Evolutionary conservation across 1,140 invertebrate genomes (phyloP).

Genomic region (Scaptomyza graminum): DNA sequence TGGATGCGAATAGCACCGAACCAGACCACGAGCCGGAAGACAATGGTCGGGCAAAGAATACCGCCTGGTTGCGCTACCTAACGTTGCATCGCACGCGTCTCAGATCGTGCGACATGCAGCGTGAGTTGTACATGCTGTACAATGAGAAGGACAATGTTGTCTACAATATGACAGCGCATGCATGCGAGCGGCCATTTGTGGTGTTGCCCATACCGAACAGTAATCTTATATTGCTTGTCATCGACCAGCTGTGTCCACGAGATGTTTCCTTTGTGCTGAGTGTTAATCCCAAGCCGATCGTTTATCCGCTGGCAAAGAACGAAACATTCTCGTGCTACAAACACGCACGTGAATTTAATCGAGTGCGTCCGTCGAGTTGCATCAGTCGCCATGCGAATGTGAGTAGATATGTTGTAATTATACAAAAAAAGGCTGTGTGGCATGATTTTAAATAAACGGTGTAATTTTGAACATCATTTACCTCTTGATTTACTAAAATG

Average conservation of each 20-base stretch:
- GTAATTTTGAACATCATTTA: too few species aligned
- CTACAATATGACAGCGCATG: constrained; percentile 79
- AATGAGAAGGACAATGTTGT: constrained; percentile 79
- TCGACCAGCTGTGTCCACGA: constrained; percentile 88
- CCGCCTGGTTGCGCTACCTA: constrained; percentile 79
- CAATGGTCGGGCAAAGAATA: constrained; percentile 54
- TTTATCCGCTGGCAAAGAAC: constrained; percentile 84
- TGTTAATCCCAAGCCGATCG: constrained; percentile 87
- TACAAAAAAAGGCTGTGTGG: too few species aligned
- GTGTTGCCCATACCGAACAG: constrained; percentile 92
- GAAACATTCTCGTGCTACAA: constrained; percentile 88
- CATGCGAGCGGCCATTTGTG: constrained; percentile 89
- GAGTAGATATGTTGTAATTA: constrained; percentile 65
- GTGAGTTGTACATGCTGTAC: constrained; percentile 83
- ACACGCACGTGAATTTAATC: constrained; percentile 85
- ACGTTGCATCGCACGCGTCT: constrained; percentile 89
- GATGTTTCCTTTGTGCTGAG: constrained; percentile 82
- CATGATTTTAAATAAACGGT: too few species aligned
- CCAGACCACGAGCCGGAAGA: constrained; percentile 44
- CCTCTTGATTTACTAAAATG: too few species aligned
- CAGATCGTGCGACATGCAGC: constrained; percentile 80
- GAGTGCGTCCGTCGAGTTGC: constrained; percentile 87
- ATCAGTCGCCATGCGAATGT: constrained; percentile 89
- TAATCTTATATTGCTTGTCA: constrained; percentile 93
- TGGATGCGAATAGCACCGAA: constrained; percentile 65